A percentile compares a stretch with the other conserved stretches of the same genome.
Conservation (phyloP, 1,140 invertebrate genomes). For the Camponotus vicinus region DNA sequence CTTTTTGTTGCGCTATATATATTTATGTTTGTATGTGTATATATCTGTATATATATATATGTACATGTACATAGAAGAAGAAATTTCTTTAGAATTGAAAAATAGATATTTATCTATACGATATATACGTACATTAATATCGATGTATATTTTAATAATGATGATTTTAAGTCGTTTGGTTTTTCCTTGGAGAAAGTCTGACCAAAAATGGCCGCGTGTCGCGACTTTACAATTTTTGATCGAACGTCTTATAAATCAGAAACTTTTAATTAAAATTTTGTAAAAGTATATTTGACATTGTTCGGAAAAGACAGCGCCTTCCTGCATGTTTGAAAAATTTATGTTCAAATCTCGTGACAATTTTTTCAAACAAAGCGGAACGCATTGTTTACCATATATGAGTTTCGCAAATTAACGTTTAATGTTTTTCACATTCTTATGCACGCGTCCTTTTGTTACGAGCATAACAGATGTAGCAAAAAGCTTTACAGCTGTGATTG, state of each 20-base stretch:
- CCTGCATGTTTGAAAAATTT: neutral
- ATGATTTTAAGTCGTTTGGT: neutral
- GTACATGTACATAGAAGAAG: neutral
- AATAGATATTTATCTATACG: too few species aligned
- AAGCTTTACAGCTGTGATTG: too few species aligned
- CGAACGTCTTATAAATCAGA: neutral
- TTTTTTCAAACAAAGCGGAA: neutral
- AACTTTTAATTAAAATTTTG: neutral
- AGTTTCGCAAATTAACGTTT: too few species aligned
- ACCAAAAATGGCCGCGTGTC: too few species aligned
- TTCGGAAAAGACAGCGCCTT: neutral
- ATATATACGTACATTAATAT: neutral
- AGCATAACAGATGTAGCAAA: too few species aligned
- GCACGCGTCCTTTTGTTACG: too few species aligned
- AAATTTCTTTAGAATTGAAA: conserved; percentile 15
- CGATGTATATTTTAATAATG: neutral
- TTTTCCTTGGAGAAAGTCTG: neutral
- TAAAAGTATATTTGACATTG: neutral
- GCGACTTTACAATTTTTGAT: neutral
- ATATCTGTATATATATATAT: neutral
- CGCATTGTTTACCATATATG: neutral
- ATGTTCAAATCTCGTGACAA: neutral
- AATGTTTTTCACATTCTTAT: too few species aligned
- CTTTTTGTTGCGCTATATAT: neutral
- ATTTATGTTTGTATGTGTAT: too few species aligned